These are phyloP conservation scores for Bruchidius siliquastri DNA, from an alignment of 2,888 invertebrate genomes.

Conservation along the genomic window DNA sequence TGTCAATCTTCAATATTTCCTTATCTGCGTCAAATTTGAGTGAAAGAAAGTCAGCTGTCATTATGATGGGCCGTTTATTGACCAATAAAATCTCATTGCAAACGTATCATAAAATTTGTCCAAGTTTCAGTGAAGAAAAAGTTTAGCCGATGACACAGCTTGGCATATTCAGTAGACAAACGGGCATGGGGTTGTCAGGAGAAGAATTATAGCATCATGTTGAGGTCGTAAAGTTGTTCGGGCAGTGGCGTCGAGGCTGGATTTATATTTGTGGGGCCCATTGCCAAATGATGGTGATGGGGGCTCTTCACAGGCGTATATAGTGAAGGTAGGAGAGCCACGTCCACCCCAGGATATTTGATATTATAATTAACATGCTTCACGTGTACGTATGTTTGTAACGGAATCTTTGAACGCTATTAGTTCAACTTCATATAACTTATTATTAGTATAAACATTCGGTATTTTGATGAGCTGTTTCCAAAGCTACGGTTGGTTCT, in stretches of 20 bases:
- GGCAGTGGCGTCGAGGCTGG: not conserved
- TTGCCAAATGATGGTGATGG: too few relatives aligned
- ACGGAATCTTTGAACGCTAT: too few relatives aligned
- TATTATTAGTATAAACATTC: too few relatives aligned
- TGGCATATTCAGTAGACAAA: not conserved
- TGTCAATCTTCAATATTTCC: not conserved
- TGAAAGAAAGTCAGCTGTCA: constrained; percentile 16
- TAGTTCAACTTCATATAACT: too few relatives aligned
- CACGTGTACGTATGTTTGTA: too few relatives aligned
- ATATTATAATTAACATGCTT: too few relatives aligned
- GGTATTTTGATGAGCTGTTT: too few relatives aligned
- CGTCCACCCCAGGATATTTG: too few relatives aligned
- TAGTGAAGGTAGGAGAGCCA: too few relatives aligned
- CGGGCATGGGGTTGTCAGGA: not conserved
- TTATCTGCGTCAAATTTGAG: constrained; percentile 16
- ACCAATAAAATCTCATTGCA: constrained; percentile 9
- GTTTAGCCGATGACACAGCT: not conserved
- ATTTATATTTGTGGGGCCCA: too few relatives aligned
- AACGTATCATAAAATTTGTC: not conserved
- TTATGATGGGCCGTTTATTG: constrained; percentile 12
- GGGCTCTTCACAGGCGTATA: too few relatives aligned
- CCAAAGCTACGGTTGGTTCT: too few relatives aligned
- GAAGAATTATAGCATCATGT: not conserved
- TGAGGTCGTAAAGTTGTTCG: not conserved
- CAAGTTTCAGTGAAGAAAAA: not conserved